Evolutionary conservation across 2,888 invertebrate genomes (phyloP).

Genomic region (Oconnorella tubifera): DNA sequence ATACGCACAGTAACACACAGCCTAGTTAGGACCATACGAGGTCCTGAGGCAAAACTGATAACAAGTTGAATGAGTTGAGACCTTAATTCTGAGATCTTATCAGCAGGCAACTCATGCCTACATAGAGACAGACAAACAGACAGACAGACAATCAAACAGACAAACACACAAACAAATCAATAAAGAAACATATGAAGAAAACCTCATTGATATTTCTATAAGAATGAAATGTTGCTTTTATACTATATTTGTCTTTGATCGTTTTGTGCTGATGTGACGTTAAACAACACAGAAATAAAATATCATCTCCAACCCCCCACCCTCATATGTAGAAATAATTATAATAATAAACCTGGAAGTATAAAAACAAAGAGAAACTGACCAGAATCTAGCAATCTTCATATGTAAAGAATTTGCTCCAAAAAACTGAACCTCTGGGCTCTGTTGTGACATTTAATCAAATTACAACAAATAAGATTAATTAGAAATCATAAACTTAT

Average conservation of each 20-base stretch:
- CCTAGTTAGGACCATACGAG: slow-evolving; percentile 79
- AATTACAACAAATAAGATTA: too few relatives aligned
- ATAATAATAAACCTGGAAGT: too few relatives aligned
- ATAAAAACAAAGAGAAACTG: too few relatives aligned
- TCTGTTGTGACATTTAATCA: slow-evolving; percentile 60
- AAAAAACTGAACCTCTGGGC: slow-evolving; percentile 86
- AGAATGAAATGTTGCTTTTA: too few relatives aligned
- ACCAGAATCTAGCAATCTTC: slow-evolving; percentile 79
- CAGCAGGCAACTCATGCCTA: slow-evolving; percentile 74
- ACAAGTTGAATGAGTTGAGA: slow-evolving; percentile 75
- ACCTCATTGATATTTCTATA: too few relatives aligned
- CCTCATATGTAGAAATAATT: too few relatives aligned
- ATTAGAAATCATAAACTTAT: too few relatives aligned
- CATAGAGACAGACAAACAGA: neutral
- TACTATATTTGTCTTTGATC: too few relatives aligned
- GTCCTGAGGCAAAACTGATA: slow-evolving; percentile 73
- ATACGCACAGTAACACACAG: slow-evolving; percentile 75
- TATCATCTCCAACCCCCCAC: too few relatives aligned
- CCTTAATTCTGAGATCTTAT: slow-evolving; percentile 73
- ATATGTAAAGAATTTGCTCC: slow-evolving; percentile 78
- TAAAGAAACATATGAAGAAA: slow-evolving; percentile 1
- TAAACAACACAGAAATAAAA: too few relatives aligned
- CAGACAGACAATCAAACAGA: neutral
- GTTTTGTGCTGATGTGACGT: too few relatives aligned
- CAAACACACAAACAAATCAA: neutral